phyloP scores from a whole-genome alignment of 2,797 vertebrate species.

The Hydrophis major region DNA sequence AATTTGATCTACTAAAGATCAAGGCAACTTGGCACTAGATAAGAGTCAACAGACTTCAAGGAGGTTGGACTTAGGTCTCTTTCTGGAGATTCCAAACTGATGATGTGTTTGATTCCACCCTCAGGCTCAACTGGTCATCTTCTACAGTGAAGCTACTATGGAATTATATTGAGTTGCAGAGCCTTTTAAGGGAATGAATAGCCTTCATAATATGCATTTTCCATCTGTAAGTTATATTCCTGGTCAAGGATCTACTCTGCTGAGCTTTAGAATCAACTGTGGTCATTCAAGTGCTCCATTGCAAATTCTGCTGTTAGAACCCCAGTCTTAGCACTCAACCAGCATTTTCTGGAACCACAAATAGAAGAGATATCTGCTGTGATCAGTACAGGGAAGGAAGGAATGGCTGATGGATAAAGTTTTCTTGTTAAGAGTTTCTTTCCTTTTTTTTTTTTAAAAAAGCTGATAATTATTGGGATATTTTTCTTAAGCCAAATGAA shows the following conservation, averaged over 20 bases:
- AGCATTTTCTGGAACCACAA: background rate
- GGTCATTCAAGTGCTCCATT: background rate
- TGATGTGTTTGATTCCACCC: background rate
- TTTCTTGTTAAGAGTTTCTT: background rate
- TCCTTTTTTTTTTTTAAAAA: background rate
- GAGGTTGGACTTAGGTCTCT: background rate
- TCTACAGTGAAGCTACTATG: background rate
- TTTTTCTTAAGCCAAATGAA: constrained; percentile 11
- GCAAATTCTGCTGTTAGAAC: background rate
- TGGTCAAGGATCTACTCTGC: background rate
- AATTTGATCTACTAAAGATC: background rate
- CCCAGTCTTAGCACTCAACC: background rate
- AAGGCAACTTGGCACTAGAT: background rate
- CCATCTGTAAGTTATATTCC: background rate
- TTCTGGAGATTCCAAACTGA: background rate
- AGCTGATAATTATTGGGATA: background rate
- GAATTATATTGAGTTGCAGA: background rate
- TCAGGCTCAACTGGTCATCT: background rate
- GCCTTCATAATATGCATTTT: background rate
- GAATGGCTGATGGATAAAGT: background rate
- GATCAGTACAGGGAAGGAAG: constrained; percentile 9
- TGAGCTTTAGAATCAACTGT: background rate
- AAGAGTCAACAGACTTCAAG: background rate
- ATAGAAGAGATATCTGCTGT: background rate
- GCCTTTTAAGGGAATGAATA: background rate